Conservation (phyloP, 2,888 invertebrate genomes). For the Saturnia pavonia region DNA sequence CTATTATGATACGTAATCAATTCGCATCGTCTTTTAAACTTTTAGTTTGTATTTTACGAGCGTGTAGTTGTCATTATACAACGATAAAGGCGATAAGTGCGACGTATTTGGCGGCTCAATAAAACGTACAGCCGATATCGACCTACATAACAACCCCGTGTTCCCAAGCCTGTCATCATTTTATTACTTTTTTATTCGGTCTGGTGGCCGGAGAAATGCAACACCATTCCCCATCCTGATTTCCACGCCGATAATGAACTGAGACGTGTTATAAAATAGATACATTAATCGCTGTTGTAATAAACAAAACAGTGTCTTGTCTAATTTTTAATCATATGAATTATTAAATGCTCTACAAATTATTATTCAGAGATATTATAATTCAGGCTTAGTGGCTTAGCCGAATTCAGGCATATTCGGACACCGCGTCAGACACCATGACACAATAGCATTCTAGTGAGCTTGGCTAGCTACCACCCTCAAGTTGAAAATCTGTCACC, state of each 20-base stretch:
- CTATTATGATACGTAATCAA: slow-evolving; percentile 54
- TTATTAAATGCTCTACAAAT: background rate
- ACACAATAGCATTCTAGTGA: too few relatives aligned
- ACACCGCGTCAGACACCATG: too few relatives aligned
- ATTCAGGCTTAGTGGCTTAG: too few relatives aligned
- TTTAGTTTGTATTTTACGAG: slow-evolving; percentile 69
- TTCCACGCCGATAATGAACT: slow-evolving; percentile 63
- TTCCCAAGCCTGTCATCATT: slow-evolving; percentile 77
- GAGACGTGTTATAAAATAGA: slow-evolving; percentile 53
- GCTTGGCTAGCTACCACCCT: too few relatives aligned
- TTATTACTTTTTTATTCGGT: slow-evolving; percentile 79
- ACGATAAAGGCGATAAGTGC: slow-evolving; percentile 73
- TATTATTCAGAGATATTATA: background rate
- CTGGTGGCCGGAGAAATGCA: slow-evolving; percentile 73
- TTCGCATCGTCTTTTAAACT: slow-evolving; percentile 55
- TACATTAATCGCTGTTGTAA: slow-evolving; percentile 54
- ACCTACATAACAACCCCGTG: slow-evolving; percentile 66
- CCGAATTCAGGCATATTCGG: too few relatives aligned
- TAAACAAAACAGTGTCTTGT: slow-evolving; percentile 42
- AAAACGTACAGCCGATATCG: slow-evolving; percentile 66
- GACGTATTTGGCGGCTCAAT: slow-evolving; percentile 64
- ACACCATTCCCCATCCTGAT: slow-evolving; percentile 71
- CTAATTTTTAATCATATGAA: background rate
- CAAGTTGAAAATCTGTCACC: too few relatives aligned
- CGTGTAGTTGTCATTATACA: slow-evolving; percentile 71